Percentiles rank a stretch among this genome's conserved stretches.
These are phyloP conservation scores for Silvanus unidentatus DNA, from an alignment of 2,888 invertebrate genomes.

Conservation along the genomic window DNA sequence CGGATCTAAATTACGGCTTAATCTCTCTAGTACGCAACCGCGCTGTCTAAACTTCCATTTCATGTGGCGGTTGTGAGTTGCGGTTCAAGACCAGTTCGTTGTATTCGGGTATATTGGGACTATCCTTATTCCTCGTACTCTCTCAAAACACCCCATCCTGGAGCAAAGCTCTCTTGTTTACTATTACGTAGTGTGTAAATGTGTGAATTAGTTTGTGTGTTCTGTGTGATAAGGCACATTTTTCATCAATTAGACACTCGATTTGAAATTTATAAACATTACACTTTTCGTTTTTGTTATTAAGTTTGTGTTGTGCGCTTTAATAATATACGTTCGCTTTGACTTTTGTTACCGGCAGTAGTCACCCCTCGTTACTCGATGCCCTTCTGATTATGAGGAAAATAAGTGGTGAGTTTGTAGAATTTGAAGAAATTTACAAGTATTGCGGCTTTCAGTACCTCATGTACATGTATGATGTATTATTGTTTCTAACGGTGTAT, in stretches of 20 bases:
- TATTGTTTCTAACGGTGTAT: too few species aligned
- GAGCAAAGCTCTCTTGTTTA: constrained; percentile 2
- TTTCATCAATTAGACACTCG: constrained; percentile 1
- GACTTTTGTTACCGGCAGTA: constrained; percentile 8
- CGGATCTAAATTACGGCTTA: constrained; percentile 13
- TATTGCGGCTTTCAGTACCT: too few species aligned
- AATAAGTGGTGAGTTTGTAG: constrained; percentile 15
- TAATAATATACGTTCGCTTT: constrained; percentile 7
- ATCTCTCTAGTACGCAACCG: constrained; percentile 20
- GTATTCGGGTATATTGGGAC: neutral
- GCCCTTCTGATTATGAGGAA: constrained; percentile 12
- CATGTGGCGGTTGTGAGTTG: too few species aligned
- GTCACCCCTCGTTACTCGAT: neutral
- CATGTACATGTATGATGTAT: too few species aligned
- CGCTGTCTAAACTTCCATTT: constrained; percentile 18
- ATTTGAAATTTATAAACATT: too few species aligned
- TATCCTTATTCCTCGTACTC: neutral
- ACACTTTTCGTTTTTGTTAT: constrained; percentile 1
- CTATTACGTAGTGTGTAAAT: neutral
- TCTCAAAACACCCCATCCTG: neutral
- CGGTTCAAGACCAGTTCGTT: too few species aligned
- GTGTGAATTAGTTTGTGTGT: neutral
- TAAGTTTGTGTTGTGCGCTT: constrained; percentile 7
- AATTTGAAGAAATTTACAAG: constrained; percentile 1
- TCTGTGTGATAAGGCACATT: neutral